A percentile compares a stretch with the other conserved stretches of the same genome.
Evolutionary conservation across 2,113 vertebrate species (phyloP).

Genomic region (Halcyon malimbica): DNA sequence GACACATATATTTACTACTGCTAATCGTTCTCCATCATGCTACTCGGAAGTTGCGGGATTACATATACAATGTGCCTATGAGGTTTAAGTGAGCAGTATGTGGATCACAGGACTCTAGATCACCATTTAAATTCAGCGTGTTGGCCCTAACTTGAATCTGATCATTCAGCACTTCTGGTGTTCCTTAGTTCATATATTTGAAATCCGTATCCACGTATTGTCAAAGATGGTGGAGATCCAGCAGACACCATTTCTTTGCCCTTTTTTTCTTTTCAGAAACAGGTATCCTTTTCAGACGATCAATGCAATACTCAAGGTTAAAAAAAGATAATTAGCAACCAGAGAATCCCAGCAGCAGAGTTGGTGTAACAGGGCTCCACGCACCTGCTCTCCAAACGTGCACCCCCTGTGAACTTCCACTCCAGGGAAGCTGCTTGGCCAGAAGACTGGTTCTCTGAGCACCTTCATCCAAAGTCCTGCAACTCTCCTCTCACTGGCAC

Average conservation of each 20-base stretch:
- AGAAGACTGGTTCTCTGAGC: not conserved
- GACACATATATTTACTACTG: not conserved
- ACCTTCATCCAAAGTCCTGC: accelerated
- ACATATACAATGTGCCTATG: not conserved
- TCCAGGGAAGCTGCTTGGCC: not conserved
- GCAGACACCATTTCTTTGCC: not conserved
- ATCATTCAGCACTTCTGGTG: not conserved
- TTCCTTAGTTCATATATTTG: not conserved
- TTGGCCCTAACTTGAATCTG: not conserved
- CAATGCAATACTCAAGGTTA: not conserved
- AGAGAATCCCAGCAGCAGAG: not conserved
- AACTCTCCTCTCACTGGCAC: not conserved
- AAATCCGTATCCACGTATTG: not conserved
- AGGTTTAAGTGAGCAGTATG: not conserved
- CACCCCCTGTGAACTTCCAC: not conserved
- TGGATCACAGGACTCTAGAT: not conserved
- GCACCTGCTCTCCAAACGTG: not conserved
- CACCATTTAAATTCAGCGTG: not conserved
- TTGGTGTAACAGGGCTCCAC: accelerated
- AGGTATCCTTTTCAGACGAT: not conserved
- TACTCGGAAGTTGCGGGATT: not conserved
- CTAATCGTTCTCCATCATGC: not conserved
- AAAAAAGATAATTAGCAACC: not conserved
- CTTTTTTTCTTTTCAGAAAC: not conserved
- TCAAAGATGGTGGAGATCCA: not conserved